Evolutionary conservation across 2,797 vertebrate species (phyloP).

Genomic region (Furcifer pardalis): DNA sequence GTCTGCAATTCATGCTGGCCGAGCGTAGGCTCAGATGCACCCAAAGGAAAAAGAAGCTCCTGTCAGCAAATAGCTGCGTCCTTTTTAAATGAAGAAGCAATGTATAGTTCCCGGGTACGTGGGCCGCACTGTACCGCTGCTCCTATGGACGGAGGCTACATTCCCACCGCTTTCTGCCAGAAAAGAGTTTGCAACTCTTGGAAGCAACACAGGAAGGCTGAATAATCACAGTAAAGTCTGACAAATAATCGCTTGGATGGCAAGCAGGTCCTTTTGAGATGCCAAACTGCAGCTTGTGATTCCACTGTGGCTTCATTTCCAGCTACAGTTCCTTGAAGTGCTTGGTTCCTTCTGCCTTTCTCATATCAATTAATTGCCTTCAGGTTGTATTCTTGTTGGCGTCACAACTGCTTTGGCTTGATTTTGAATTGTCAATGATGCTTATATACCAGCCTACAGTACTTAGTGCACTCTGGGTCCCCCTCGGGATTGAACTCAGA

Average conservation of each 20-base stretch:
- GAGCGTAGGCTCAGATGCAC: constrained; percentile 4
- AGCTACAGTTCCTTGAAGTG: no score
- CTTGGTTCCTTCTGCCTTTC: neutral
- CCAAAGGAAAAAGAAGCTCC: neutral
- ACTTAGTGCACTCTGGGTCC: no score
- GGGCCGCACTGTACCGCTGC: constrained; percentile 5
- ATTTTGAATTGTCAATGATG: accelerated
- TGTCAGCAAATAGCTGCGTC: constrained; percentile 10
- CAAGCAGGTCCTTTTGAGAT: neutral
- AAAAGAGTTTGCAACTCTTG: neutral
- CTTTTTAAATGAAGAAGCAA: neutral
- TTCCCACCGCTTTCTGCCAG: neutral
- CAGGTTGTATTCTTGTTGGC: neutral
- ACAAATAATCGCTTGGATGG: neutral
- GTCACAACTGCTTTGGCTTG: neutral
- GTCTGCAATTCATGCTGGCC: constrained; percentile 16
- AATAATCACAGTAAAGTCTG: neutral
- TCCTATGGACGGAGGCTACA: neutral
- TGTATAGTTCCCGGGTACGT: constrained; percentile 18
- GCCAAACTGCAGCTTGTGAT: neutral
- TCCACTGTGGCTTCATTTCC: neutral
- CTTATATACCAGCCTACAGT: no score
- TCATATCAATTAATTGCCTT: no score
- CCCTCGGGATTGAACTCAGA: no score
- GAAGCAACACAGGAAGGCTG: neutral